Conservation (phyloP, 2,888 invertebrate genomes). For the Ommatoiulus sabulosus region DNA sequence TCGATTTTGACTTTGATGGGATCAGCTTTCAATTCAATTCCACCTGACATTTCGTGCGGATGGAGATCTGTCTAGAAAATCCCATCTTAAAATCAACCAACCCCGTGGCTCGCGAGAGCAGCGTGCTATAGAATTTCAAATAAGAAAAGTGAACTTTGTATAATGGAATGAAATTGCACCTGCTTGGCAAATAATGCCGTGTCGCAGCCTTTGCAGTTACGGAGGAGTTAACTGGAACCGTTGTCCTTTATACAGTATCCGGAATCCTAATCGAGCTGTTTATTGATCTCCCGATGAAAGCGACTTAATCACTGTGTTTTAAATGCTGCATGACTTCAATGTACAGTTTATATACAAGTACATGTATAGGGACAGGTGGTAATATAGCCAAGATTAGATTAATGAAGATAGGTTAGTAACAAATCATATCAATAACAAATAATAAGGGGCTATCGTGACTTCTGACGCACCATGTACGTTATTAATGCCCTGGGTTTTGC, state of each 20-base stretch:
- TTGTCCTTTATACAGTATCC: too few species aligned
- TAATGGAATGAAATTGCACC: not conserved
- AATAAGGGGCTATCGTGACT: not conserved
- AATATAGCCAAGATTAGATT: not conserved
- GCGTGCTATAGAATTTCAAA: constrained; percentile 47
- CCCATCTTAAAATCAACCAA: constrained; percentile 46
- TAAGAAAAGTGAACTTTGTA: not conserved
- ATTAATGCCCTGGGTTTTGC: not conserved
- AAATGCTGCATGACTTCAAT: not conserved
- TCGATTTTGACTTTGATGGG: constrained; percentile 33
- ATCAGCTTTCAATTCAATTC: constrained; percentile 44
- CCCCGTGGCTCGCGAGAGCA: not conserved
- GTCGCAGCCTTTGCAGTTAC: not conserved
- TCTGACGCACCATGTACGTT: not conserved
- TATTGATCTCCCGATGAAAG: not conserved
- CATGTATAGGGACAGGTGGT: constrained; percentile 20
- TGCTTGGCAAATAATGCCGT: not conserved
- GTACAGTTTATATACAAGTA: not conserved
- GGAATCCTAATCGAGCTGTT: not conserved
- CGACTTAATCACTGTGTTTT: not conserved
- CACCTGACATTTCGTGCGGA: constrained; percentile 41
- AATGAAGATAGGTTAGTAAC: not conserved
- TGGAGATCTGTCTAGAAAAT: constrained; percentile 45
- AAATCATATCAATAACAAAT: not conserved
- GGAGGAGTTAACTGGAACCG: too few species aligned